phyloP scores from a whole-genome alignment of 2,888 invertebrate species.

The Diabrotica balteata region DNA sequence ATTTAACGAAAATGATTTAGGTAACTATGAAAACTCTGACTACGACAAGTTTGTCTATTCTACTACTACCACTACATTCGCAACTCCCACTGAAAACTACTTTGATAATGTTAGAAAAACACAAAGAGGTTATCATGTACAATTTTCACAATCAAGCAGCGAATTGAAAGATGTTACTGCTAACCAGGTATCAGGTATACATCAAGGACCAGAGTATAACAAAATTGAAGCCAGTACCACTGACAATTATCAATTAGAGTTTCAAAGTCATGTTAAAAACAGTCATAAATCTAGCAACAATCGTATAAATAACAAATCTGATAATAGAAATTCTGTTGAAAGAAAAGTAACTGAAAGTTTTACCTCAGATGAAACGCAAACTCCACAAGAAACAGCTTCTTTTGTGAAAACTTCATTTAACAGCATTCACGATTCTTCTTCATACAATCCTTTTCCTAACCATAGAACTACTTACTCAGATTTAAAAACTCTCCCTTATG shows the following conservation, averaged over 20 bases:
- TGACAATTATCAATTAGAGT: slow-evolving; percentile 23
- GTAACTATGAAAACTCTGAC: slow-evolving; percentile 34
- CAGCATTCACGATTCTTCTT: slow-evolving; percentile 42
- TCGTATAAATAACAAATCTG: neutral
- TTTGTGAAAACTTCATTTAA: slow-evolving; percentile 66
- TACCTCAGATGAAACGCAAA: slow-evolving; percentile 66
- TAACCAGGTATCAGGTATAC: slow-evolving; percentile 2
- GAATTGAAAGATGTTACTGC: slow-evolving; percentile 24
- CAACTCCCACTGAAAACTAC: slow-evolving; percentile 18
- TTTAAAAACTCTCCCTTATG: slow-evolving; percentile 46
- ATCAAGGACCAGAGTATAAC: neutral
- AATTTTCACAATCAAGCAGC: slow-evolving; percentile 32
- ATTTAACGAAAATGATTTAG: slow-evolving; percentile 38
- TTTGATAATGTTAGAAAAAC: slow-evolving; percentile 17
- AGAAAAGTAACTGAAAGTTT: slow-evolving; percentile 1
- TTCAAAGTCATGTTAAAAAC: slow-evolving; percentile 24
- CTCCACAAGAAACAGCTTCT: slow-evolving; percentile 79
- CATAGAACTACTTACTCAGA: slow-evolving; percentile 56
- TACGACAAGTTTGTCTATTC: slow-evolving; percentile 10
- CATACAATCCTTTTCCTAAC: slow-evolving; percentile 52
- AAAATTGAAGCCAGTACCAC: slow-evolving; percentile 4
- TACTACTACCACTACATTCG: neutral
- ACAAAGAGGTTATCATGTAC: slow-evolving; percentile 49
- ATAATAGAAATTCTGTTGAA: neutral
- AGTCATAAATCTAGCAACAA: no score